phyloP scores from a whole-genome alignment of 2,888 invertebrate species.

The Tenthredo distinguenda region DNA sequence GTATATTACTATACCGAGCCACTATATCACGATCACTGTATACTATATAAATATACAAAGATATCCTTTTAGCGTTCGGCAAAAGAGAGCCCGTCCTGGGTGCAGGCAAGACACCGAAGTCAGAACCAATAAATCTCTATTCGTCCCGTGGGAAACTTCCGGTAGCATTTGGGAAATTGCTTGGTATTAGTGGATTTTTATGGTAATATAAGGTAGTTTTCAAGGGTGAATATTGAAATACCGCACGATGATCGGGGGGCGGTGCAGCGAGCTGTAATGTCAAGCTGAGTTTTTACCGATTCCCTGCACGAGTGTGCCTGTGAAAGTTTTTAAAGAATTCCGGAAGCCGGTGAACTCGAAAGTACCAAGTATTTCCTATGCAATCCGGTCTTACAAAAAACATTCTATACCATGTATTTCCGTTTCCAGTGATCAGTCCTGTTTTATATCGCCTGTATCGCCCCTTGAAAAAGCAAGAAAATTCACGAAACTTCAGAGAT shows the following conservation, averaged over 20 bases:
- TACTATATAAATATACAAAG: slow-evolving; percentile 5
- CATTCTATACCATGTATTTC: not conserved
- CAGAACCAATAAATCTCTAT: slow-evolving; percentile 68
- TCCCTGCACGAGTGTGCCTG: not conserved
- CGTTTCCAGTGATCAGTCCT: not conserved
- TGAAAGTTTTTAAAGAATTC: slow-evolving; percentile 16
- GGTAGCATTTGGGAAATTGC: slow-evolving; percentile 60
- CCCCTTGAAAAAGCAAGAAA: not conserved
- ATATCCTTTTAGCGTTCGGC: slow-evolving; percentile 27
- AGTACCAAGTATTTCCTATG: slow-evolving; percentile 32
- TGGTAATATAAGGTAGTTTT: slow-evolving; percentile 65
- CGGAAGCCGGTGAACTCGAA: slow-evolving; percentile 24
- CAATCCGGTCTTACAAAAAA: slow-evolving; percentile 15
- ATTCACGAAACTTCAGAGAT: not conserved
- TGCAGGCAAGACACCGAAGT: slow-evolving; percentile 46
- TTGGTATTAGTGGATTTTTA: slow-evolving; percentile 70
- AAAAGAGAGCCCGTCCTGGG: slow-evolving; percentile 8
- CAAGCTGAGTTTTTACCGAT: slow-evolving; percentile 21
- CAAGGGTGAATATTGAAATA: slow-evolving; percentile 58
- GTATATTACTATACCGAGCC: slow-evolving; percentile 19
- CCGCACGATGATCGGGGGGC: not conserved
- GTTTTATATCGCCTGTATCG: not conserved
- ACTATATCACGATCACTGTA: slow-evolving; percentile 22
- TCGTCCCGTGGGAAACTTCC: slow-evolving; percentile 66
- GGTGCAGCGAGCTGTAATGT: slow-evolving; percentile 47